A percentile compares a stretch with the other conserved stretches of the same genome.
phyloP scores from a whole-genome alignment of 1,140 invertebrate species.

The Probaryconus sp. region DNA sequence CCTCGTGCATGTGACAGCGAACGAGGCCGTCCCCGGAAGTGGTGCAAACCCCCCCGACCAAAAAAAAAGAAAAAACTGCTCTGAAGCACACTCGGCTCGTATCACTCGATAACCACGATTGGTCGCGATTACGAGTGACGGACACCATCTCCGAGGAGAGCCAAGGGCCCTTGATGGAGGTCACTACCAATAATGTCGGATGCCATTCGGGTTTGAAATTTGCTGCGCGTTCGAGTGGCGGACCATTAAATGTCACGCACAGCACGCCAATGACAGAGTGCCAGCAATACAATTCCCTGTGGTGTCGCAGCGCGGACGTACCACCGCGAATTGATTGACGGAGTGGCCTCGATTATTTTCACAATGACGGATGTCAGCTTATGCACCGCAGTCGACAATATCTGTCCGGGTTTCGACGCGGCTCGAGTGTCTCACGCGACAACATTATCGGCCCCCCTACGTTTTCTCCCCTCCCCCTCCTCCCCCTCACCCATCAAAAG shows the following conservation, averaged over 20 bases:
- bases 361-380: slow-evolving; percentile 14
- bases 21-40: too few relatives aligned
- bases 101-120: slow-evolving; percentile 16
- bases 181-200: slow-evolving; percentile 33
- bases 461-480: background rate
- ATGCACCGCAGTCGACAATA: slow-evolving; percentile 1
- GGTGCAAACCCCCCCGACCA: too few relatives aligned
- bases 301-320: slow-evolving; percentile 10
- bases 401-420: slow-evolving; percentile 8
- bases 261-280: slow-evolving; percentile 62
- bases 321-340: slow-evolving; percentile 58
- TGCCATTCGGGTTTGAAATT: slow-evolving; percentile 27
- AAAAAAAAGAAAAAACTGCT: background rate
- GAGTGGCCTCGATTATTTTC: slow-evolving; percentile 67
- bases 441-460: slow-evolving; percentile 6
- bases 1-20: too few relatives aligned
- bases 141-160: slow-evolving; percentile 9
- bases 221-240: slow-evolving; percentile 24
- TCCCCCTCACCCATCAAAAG: background rate
- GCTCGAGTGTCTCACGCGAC: slow-evolving; percentile 27
- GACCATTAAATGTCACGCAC: slow-evolving; percentile 67
- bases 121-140: slow-evolving; percentile 19
- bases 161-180: slow-evolving; percentile 38
- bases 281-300: slow-evolving; percentile 54
- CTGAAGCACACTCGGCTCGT: background rate